These are phyloP conservation scores for Microplitis manilae DNA, from an alignment of 2,888 invertebrate genomes.

Conservation along the genomic window DNA sequence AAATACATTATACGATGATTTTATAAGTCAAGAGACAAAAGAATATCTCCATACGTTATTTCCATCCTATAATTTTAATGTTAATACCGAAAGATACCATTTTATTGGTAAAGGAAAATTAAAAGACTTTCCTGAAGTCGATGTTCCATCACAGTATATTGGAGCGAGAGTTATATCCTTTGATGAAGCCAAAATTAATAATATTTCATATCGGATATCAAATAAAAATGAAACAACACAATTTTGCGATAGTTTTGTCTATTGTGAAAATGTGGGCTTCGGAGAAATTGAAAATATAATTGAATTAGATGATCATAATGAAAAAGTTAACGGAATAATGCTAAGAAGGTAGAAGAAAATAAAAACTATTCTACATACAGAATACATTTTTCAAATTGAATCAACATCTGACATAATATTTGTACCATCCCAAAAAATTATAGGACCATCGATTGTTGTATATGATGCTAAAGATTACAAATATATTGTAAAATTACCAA, in stretches of 20 bases:
- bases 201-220: background rate
- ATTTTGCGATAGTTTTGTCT: constrained; percentile 3
- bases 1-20: background rate
- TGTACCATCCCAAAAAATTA: background rate
- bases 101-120: background rate
- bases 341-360: background rate
- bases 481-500: constrained; percentile 6
- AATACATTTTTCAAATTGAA: background rate
- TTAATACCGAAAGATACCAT: background rate
- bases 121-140: no score
- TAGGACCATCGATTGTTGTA: background rate
- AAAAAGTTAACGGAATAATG: background rate
- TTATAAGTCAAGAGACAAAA: background rate
- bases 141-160: no score
- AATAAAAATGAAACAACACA: background rate
- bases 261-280: background rate
- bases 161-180: background rate
- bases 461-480: background rate
- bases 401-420: background rate
- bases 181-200: background rate
- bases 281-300: background rate
- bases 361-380: background rate
- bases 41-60: background rate
- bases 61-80: background rate
- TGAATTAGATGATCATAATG: background rate